Evolutionary conservation across 2,797 vertebrate genomes (phyloP).

Genomic region (Smutsia gigantea): DNA sequence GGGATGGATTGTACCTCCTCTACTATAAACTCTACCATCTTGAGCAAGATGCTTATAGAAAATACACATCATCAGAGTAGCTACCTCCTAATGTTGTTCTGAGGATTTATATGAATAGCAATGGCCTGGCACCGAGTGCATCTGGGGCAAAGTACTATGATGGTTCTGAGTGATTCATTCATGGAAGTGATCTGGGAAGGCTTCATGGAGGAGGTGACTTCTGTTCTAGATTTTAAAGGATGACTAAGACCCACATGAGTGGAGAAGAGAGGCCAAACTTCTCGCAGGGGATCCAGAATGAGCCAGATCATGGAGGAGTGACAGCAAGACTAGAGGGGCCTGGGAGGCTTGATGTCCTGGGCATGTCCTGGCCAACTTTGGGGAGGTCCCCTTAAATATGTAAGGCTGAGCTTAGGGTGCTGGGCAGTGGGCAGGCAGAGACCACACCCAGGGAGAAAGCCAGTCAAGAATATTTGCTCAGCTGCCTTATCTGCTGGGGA

Average conservation of each 20-base stretch:
- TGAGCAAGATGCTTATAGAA: neutral
- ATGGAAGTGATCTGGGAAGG: neutral
- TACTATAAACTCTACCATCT: neutral
- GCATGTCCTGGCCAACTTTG: neutral
- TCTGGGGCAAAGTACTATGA: neutral
- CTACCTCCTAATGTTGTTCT: neutral
- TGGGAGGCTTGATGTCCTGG: neutral
- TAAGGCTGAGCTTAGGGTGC: neutral
- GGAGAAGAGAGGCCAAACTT: neutral
- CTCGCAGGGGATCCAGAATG: neutral
- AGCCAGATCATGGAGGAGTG: neutral
- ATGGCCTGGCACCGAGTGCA: accelerated
- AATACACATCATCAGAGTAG: neutral
- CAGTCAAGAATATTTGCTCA: neutral
- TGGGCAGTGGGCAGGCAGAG: neutral
- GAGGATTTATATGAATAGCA: neutral
- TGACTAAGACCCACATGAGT: neutral
- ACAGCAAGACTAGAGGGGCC: too few species aligned
- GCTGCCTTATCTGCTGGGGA: neutral
- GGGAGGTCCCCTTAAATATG: neutral
- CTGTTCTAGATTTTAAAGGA: neutral
- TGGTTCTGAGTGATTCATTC: neutral
- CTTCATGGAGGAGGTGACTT: neutral
- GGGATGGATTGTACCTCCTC: neutral
- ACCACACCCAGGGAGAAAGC: neutral